Conservation (phyloP, 2,888 invertebrate species). For the Alcis repandata region DNA sequence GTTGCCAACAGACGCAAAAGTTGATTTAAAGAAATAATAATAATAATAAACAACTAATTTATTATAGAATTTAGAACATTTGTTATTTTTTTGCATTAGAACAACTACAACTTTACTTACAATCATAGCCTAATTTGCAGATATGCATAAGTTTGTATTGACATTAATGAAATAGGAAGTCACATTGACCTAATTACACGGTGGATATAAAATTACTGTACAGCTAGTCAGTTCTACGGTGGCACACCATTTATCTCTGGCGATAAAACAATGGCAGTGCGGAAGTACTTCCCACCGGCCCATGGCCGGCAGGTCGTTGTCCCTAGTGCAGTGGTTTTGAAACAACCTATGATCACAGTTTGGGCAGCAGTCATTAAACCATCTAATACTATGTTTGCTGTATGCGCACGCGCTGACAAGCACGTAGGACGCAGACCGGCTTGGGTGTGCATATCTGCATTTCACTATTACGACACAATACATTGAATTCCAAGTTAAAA, state of each 20-base stretch:
- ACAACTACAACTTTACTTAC: too few relatives aligned
- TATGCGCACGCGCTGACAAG: conserved; percentile 36
- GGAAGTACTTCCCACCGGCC: conserved; percentile 34
- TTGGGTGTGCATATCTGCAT: conserved; percentile 23
- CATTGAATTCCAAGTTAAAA: conserved; percentile 16
- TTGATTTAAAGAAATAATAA: too few relatives aligned
- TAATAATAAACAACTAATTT: too few relatives aligned
- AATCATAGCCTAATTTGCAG: conserved; percentile 9
- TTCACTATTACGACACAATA: conserved; percentile 34
- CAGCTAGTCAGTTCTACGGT: conserved; percentile 11
- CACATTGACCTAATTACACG: conserved; percentile 26
- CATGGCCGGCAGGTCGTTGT: conserved; percentile 34
- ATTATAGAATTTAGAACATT: too few relatives aligned
- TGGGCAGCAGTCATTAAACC: conserved; percentile 1
- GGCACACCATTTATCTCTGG: conserved; percentile 22
- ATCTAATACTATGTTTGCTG: conserved; percentile 15
- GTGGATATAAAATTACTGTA: conserved; percentile 22
- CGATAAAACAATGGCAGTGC: conserved; percentile 37
- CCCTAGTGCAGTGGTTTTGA: conserved; percentile 23
- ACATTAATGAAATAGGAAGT: conserved; percentile 28
- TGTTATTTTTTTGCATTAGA: too few relatives aligned
- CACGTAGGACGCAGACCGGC: conserved; percentile 42
- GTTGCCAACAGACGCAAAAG: too few relatives aligned
- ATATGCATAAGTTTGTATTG: conserved; percentile 7
- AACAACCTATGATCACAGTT: conserved; percentile 22